Percentiles rank a stretch among this genome's conserved stretches.
Evolutionary conservation across 2,888 invertebrate genomes (phyloP).

Genomic region (Scaptomyza cyrtandrae): DNA sequence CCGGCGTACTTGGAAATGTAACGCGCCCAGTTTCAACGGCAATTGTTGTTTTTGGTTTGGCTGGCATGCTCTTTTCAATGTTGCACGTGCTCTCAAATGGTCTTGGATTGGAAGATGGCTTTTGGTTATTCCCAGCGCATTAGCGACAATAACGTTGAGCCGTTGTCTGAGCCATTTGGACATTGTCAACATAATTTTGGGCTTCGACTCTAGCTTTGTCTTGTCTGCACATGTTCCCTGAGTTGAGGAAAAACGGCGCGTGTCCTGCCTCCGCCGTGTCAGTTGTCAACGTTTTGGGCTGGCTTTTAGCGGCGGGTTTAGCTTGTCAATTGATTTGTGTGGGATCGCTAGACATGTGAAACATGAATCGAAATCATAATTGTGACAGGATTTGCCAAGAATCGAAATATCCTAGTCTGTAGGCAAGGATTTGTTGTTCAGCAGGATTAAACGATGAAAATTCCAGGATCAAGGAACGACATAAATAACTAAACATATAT

Average conservation of each 20-base stretch:
- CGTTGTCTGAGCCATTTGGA: constrained; percentile 64
- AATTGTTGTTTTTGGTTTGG: neutral
- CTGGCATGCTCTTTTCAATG: constrained; percentile 66
- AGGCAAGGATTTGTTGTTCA: constrained; percentile 4
- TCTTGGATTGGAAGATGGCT: constrained; percentile 19
- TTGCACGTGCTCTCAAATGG: constrained; percentile 45
- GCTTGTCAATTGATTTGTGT: constrained; percentile 67
- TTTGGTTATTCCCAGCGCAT: constrained; percentile 61
- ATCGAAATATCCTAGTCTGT: neutral
- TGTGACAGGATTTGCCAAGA: constrained; percentile 32
- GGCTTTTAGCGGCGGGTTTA: constrained; percentile 60
- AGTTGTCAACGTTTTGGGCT: constrained; percentile 72
- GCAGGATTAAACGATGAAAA: neutral
- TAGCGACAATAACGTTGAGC: constrained; percentile 53
- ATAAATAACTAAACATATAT: no score
- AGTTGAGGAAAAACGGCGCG: constrained; percentile 37
- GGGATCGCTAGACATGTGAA: constrained; percentile 40
- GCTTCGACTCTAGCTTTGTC: constrained; percentile 52
- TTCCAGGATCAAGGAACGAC: neutral
- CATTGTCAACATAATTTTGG: constrained; percentile 71
- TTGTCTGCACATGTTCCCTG: constrained; percentile 31
- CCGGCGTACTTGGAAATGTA: constrained; percentile 68
- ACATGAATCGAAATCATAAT: constrained; percentile 72
- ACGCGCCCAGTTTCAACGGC: constrained; percentile 41
- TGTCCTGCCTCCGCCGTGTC: constrained; percentile 54